These are phyloP conservation scores for Drosophila testacea DNA, from an alignment of 2,888 invertebrate genomes.

Conservation along the genomic window DNA sequence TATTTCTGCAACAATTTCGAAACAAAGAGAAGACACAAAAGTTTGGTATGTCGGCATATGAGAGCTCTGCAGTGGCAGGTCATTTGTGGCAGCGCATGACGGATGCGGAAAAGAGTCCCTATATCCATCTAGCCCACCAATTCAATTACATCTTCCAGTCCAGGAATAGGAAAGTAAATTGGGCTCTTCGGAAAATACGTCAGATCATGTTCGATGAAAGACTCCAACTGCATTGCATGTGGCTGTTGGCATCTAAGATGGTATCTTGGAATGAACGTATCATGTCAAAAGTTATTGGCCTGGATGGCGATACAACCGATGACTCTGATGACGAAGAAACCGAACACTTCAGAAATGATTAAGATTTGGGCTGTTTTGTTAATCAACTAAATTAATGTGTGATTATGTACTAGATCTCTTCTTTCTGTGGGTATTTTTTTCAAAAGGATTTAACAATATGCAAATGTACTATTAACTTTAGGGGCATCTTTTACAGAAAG, in stretches of 20 bases:
- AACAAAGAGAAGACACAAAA: background rate
- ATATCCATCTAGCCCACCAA: conserved; percentile 1
- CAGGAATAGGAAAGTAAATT: conserved; percentile 20
- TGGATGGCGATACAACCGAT: background rate
- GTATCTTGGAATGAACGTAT: conserved; percentile 28
- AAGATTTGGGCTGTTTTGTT: background rate
- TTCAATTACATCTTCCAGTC: conserved; percentile 29
- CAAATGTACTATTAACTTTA: background rate
- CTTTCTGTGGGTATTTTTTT: background rate
- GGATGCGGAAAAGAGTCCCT: conserved; percentile 7
- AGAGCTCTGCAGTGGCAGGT: conserved; percentile 21
- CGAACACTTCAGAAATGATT: background rate
- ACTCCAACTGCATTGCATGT: background rate
- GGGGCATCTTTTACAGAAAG: conserved; percentile 15
- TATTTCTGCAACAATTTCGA: conserved; percentile 37
- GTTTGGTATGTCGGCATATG: conserved; percentile 5
- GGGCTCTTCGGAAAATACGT: conserved; percentile 16
- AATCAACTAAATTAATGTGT: background rate
- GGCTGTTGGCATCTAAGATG: conserved; percentile 18
- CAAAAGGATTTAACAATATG: background rate
- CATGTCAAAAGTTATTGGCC: background rate
- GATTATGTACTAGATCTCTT: background rate
- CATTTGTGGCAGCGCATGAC: conserved; percentile 27
- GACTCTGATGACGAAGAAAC: background rate
- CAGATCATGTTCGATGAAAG: background rate